Base-by-base conservation (phyloP, 2,888 invertebrate species). In the Macrosiphum euphorbiae region DNA sequence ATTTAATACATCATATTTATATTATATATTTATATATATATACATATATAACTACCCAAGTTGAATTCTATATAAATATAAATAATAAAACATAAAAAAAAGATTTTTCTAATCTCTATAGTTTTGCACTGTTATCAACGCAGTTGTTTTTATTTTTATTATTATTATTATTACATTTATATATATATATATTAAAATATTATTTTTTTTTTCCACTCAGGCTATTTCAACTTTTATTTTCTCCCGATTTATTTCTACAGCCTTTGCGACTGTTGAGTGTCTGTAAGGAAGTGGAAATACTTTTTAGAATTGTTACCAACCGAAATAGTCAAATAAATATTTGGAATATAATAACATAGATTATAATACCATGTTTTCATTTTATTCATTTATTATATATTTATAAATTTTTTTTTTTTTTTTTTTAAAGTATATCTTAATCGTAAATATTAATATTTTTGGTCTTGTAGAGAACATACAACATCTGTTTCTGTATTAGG, bases 281-380 rank as follows among this genome's bases (percentile, higher is more conserved):
- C 8, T n/a, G 20, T 13, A 58, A 61, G 28, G 86, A 35, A 61
- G 61, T 86, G 86, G 85, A 91, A 91, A 86, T 86, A 52, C 41
- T 58, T 85, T 55, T 78, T 92, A 92, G 92, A 90, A 89, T 93
- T 47, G 93, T 93, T 93, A 93, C 89, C 93, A 93, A 85, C 84
- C 58, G 93, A 93, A 89, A 85, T 85, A 93, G 93, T 93, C 89
- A 89, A 92, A 84, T 52, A 26, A 92, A 67, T 50, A n/a, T 58
- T 89, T 61, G 41, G 26, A 84, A 52, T n/a, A 24, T 67, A 87
- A 24, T 67, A 87, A 78, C 87, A 92, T 92, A 92, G 47, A 92
- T 92, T 92, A 55, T 92, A 87, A 88, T 89, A 88, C 89, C 84
- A 44, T 85, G 89, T 93, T 93, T 93, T 93, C 52, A 85, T 90